Evolutionary conservation across 2,797 vertebrate genomes (phyloP), one percentile per base, ranked within the genome.

Genomic region (Orientallactaga sibirica): DNA sequence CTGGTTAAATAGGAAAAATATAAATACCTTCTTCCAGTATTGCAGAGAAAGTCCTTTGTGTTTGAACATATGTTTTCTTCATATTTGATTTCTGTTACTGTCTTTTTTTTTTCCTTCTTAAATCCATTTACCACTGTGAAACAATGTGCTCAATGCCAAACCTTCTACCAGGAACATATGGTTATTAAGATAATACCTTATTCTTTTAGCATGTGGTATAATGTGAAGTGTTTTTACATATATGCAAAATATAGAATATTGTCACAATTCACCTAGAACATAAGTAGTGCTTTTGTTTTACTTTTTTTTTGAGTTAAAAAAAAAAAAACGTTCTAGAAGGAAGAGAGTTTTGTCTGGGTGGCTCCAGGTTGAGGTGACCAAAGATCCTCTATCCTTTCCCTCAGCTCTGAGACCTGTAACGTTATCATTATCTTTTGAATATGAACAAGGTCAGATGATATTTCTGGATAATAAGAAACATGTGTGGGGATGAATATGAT

Each of bases 51-150:
- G 9, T 11, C 22, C 8, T 96, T 94, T 70, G 41, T 82, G 5
- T 95, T 89, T 76, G 18, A 41, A 88, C 25, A 22, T 15, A 7
- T 43, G 12, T 71, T 86, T 91, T 82, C 19, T 88, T 91, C 11
- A 24, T 83, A 71, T 95, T 89, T 64, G 37, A 62, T 81, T 95
- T 91, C 22, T 81, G 0, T 85, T 84, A 22, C 43, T 61, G 22
- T 81, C 19, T 7, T 85, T 66, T 37, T 37, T 37, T 94, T 92
- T 90, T 84, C 37, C 86, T 95, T 66, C 85, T 62, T 48, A 86
- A 19, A 9, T 68, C 61, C 83, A 75, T 66, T 89, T 93, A 41
- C 41, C 83, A 2, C 67, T 74, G 3, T 92, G 55, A 79, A 93
- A 91, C 20, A 75, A 15, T 2, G 4, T 80, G 58, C 25, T 10